Percentiles rank a stretch among this genome's conserved stretches.
Evolutionary conservation across 2,113 vertebrate species (phyloP).

Genomic region (Rhegmatorhina hoffmannsi): DNA sequence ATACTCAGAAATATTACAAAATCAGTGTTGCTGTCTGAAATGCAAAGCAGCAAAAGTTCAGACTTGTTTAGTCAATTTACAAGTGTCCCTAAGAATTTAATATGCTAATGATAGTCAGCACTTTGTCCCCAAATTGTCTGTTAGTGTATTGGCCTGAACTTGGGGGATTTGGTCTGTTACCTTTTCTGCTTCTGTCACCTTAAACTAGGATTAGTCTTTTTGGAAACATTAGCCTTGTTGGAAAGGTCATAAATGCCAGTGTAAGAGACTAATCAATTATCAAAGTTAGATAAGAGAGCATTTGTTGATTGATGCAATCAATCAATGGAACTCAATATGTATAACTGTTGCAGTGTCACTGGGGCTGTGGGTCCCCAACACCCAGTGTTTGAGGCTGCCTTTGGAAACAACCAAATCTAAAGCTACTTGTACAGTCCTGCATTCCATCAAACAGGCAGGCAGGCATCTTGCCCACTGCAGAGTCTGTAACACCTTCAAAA

Average conservation of each 20-base stretch:
- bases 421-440: background rate
- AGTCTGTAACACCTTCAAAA: background rate
- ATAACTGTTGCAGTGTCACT: background rate
- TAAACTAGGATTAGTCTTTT: background rate
- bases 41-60: background rate
- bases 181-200: background rate
- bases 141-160: background rate
- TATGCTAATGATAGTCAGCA: background rate
- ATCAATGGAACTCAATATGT: background rate
- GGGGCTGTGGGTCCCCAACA: background rate
- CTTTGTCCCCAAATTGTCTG: background rate
- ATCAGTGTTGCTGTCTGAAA: background rate
- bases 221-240: background rate
- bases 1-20: background rate
- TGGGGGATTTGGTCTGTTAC: accelerated
- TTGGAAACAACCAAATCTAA: background rate
- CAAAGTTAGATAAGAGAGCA: background rate
- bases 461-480: background rate
- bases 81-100: background rate
- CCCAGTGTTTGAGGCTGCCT: background rate
- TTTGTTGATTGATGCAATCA: background rate
- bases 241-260: background rate
- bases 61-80: background rate
- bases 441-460: background rate
- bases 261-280: background rate